These are phyloP conservation scores for Lipotes vexillifer DNA, from an alignment of 2,113 vertebrate genomes.

Conservation along the genomic window DNA sequence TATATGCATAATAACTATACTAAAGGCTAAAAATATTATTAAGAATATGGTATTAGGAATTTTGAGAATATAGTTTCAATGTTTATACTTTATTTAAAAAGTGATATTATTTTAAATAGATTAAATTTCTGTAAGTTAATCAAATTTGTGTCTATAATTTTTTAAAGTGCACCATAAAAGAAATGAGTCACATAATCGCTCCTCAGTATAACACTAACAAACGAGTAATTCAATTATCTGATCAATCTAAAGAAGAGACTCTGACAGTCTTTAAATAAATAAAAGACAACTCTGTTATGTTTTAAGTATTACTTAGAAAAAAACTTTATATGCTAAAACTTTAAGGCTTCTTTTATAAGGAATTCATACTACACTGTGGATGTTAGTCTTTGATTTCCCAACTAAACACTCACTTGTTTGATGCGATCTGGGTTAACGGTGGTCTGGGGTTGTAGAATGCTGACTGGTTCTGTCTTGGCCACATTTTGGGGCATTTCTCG, in stretches of 20 bases:
- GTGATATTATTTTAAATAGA: constrained; percentile 19
- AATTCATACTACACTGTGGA: constrained; percentile 65
- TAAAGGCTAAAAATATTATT: constrained; percentile 30
- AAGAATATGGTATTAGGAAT: constrained; percentile 20
- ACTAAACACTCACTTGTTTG: constrained; percentile 94
- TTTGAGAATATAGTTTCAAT: constrained; percentile 10
- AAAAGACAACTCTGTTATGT: constrained; percentile 23
- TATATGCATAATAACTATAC: background rate
- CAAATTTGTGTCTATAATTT: background rate
- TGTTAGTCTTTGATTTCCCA: constrained; percentile 74
- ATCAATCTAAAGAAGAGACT: constrained; percentile 40
- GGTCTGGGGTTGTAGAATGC: constrained; percentile 98
- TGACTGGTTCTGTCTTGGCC: constrained; percentile 98
- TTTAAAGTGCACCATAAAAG: background rate
- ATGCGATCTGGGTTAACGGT: constrained; percentile 99
- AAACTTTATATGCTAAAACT: constrained; percentile 40
- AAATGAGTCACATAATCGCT: background rate
- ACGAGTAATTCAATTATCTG: background rate
- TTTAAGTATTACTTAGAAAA: constrained; percentile 7
- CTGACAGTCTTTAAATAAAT: constrained; percentile 43
- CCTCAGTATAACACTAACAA: constrained; percentile 14
- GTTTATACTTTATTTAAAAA: constrained; percentile 34
- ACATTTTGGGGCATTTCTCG: constrained; percentile 99
- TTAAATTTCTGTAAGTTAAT: background rate
- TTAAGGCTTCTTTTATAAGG: constrained; percentile 62